Conservation (phyloP, 2,888 invertebrate species). For the Liopterus haemorrhoidalis region DNA sequence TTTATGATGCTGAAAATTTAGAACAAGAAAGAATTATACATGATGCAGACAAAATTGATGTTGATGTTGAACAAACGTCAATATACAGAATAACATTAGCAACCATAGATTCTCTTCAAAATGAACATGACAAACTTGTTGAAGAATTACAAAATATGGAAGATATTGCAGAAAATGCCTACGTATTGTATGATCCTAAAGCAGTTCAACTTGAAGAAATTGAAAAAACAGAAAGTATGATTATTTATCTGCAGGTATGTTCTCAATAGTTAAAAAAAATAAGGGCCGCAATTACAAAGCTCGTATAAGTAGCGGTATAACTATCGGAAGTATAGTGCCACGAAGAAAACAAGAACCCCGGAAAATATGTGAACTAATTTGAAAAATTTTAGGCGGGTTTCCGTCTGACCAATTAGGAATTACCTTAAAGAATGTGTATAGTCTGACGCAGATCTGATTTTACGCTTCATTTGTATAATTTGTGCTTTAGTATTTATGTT, state of each 20-base stretch:
- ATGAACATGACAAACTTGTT: constrained; percentile 1
- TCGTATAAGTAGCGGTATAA: no score
- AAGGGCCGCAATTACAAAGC: no score
- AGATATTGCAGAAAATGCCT: constrained; percentile 6
- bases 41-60: constrained; percentile 12
- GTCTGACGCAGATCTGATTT: no score
- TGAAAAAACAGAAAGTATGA: constrained; percentile 35
- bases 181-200: constrained; percentile 33
- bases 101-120: not conserved
- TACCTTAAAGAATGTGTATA: no score
- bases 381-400: no score
- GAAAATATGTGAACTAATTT: no score
- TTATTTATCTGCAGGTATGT: not conserved
- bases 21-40: constrained; percentile 15
- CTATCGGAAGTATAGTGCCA: no score
- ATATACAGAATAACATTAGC: not conserved
- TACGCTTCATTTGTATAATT: no score
- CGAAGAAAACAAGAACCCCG: no score
- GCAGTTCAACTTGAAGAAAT: constrained; percentile 33
- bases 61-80: constrained; percentile 7
- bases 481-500: no score
- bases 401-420: no score
- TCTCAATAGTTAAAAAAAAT: no score
- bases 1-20: constrained; percentile 16
- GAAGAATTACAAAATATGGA: constrained; percentile 1